phyloP scores from a whole-genome alignment of 2,888 invertebrate genomes.

The Phlogophora meticulosa region DNA sequence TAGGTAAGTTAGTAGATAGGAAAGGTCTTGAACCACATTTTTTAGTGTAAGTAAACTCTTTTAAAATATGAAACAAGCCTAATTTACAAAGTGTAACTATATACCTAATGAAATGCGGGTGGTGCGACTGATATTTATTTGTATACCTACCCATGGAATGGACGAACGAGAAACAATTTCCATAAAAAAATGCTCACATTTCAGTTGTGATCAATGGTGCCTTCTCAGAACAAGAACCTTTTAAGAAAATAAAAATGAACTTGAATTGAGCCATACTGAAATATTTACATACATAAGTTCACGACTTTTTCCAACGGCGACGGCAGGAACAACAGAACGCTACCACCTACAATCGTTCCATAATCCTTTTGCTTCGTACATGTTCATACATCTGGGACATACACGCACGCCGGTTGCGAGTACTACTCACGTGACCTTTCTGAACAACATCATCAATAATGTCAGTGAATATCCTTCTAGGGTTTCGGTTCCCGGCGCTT shows the following conservation, averaged over 20 bases:
- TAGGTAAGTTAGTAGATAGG: neutral
- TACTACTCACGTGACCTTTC: too few relatives aligned
- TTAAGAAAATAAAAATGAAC: neutral
- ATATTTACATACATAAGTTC: too few relatives aligned
- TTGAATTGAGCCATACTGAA: neutral
- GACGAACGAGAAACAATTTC: constrained; percentile 10
- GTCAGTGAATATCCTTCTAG: too few relatives aligned
- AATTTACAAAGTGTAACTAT: neutral
- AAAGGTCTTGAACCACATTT: neutral
- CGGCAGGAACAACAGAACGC: too few relatives aligned
- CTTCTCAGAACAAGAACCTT: neutral
- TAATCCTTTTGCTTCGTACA: too few relatives aligned
- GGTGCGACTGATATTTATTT: constrained; percentile 2
- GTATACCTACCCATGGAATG: neutral
- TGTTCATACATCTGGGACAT: too few relatives aligned
- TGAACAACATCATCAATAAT: too few relatives aligned
- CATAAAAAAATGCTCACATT: neutral
- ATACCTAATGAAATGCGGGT: neutral
- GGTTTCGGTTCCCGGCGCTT: too few relatives aligned
- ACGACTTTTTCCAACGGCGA: too few relatives aligned
- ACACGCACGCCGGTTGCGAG: too few relatives aligned
- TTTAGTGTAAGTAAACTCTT: neutral
- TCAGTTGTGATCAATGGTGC: neutral
- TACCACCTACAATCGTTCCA: too few relatives aligned
- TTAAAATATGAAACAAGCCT: neutral